Conservation (phyloP, 1,140 invertebrate species). For the Orius insidiosus region DNA sequence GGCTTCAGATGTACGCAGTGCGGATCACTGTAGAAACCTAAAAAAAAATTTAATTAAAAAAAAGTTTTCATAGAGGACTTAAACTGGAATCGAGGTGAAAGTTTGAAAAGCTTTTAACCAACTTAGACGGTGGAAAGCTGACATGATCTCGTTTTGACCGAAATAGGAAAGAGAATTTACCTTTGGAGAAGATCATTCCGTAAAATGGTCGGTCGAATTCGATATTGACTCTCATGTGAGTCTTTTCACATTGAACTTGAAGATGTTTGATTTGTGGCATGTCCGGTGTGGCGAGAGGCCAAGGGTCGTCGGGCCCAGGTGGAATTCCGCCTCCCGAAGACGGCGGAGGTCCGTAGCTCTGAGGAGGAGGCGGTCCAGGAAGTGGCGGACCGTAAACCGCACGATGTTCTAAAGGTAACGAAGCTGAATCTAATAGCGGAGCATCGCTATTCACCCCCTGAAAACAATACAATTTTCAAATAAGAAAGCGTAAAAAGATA, state of each 20-base stretch:
- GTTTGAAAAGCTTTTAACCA: not conserved
- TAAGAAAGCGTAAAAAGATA: not conserved
- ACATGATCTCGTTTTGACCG: not conserved
- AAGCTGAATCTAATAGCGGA: constrained; percentile 18
- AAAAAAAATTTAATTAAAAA: constrained; percentile 3
- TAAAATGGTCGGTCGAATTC: constrained; percentile 89
- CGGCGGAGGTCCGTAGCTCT: constrained; percentile 27
- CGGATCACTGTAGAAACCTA: constrained; percentile 55
- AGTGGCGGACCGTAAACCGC: constrained; percentile 22
- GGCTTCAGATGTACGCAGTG: constrained; percentile 83
- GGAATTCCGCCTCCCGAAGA: constrained; percentile 16
- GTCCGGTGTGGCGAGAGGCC: constrained; percentile 61
- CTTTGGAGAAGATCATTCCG: constrained; percentile 85
- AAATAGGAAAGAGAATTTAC: constrained; percentile 23
- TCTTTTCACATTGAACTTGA: constrained; percentile 89
- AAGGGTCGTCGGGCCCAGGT: constrained; percentile 41
- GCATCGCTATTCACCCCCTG: constrained; percentile 21
- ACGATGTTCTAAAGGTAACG: constrained; percentile 21
- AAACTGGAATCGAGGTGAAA: not conserved
- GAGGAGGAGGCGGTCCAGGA: constrained; percentile 16
- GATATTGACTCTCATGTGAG: constrained; percentile 78
- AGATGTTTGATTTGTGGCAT: constrained; percentile 82
- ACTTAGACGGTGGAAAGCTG: not conserved
- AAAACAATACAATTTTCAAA: constrained; percentile 7
- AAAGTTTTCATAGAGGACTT: too few species aligned